These are phyloP conservation scores for Autographa gamma DNA, from an alignment of 2,888 invertebrate genomes.

Conservation along the genomic window DNA sequence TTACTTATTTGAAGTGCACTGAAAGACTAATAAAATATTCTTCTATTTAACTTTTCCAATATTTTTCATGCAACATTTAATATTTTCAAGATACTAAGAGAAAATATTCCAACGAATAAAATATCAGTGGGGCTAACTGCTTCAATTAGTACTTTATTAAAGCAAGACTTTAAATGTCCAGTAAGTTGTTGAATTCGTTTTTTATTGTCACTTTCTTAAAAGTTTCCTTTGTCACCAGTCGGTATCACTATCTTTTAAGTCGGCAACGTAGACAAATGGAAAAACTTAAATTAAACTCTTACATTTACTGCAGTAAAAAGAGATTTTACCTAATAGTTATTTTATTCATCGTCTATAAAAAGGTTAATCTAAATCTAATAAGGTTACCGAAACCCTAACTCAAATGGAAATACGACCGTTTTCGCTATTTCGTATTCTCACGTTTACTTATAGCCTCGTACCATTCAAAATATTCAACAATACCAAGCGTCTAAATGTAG, in stretches of 20 bases:
- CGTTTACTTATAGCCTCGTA: conserved; percentile 16
- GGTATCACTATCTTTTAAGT: conserved; percentile 18
- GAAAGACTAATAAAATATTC: neutral
- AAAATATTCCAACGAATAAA: neutral
- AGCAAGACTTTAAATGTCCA: conserved; percentile 7
- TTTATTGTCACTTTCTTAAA: conserved; percentile 12
- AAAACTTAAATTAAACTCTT: conserved; percentile 18
- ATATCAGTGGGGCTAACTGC: neutral
- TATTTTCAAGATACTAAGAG: neutral
- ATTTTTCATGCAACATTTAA: neutral
- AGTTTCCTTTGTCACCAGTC: conserved; percentile 8
- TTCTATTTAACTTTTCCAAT: neutral
- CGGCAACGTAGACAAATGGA: conserved; percentile 14
- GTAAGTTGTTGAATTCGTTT: conserved; percentile 3
- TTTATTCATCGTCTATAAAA: conserved; percentile 13
- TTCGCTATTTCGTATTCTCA: conserved; percentile 41
- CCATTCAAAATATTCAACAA: conserved; percentile 57
- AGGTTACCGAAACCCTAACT: conserved; percentile 19
- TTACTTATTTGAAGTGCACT: neutral
- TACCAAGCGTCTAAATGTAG: conserved; percentile 39
- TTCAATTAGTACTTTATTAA: conserved; percentile 10
- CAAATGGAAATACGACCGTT: conserved; percentile 26
- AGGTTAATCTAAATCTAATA: conserved; percentile 25
- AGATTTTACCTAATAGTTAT: neutral
- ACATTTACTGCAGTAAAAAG: conserved; percentile 10